Evolutionary conservation across 1,140 invertebrate species (phyloP), one percentile per base, ranked within the genome.

Genomic region (Aricia agestis): DNA sequence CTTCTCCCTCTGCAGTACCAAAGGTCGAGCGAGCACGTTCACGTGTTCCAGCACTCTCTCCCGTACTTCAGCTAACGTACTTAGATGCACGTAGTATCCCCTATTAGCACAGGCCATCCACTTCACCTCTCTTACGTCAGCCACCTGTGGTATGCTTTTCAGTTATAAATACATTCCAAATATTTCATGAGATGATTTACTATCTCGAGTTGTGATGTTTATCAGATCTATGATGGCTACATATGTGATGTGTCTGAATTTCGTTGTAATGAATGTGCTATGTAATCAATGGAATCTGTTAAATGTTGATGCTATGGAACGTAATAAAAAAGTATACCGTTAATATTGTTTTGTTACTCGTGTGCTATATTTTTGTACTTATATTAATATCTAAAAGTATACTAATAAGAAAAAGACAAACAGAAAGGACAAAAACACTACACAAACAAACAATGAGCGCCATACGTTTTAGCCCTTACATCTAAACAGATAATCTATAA

Each of bases 81-180:
- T 97, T 52, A 99, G 95, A 85, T 99, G 98, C 42, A 98, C 97
- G 91, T 97, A 99, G 90, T 97, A 98, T 5, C 98, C 98, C 94
- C 93, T 86, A 92, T 99, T 99, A 3, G 95, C 95, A 91, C 98
- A 99, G 59, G 98, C 98, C 96, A 99, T 99, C 97, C 97, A 98
- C 83, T 97, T 96, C 74, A 99, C 96, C 82, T 99, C 94, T 78
- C 94, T 93, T 18, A 95, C 94, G 87, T 97, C 96, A 7, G 94
- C 93, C 19, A 95, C 95, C 92, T 92, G 78, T 36, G 78, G 70
- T 72, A 71, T 71, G 59, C 76, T 81, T 70, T 69, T 57, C 58
- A 70, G 42, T 72, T 74, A 76, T 74, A 67, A 72, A 72, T 41
- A 58, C n/a, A 67, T 45, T 61, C 72, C 10, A 52, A 13, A 52